These are phyloP conservation scores for Melolontha melolontha DNA, from an alignment of 2,888 invertebrate genomes.

Conservation along the genomic window DNA sequence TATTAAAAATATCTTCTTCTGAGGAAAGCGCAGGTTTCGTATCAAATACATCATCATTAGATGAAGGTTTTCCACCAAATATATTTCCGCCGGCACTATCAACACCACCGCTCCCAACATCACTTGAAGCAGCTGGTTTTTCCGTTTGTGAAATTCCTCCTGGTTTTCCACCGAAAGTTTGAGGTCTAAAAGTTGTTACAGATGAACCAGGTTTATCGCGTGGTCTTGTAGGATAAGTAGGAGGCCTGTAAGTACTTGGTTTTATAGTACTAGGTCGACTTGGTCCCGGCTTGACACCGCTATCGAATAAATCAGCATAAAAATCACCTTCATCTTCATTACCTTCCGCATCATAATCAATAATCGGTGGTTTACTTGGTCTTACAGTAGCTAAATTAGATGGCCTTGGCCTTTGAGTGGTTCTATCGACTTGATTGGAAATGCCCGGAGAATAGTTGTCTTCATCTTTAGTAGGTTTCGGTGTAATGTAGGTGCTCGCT, in stretches of 20 bases:
- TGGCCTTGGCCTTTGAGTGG: slow-evolving; percentile 19
- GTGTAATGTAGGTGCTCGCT: slow-evolving; percentile 65
- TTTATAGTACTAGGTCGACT: slow-evolving; percentile 25
- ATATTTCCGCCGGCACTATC: slow-evolving; percentile 28
- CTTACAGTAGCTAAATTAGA: not conserved
- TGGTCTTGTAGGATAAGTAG: slow-evolving; percentile 22
- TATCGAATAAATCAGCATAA: slow-evolving; percentile 37
- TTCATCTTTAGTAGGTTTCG: slow-evolving; percentile 27
- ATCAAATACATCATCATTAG: not conserved
- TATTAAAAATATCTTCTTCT: slow-evolving; percentile 20
- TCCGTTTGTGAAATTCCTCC: not conserved
- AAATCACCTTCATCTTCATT: slow-evolving; percentile 33
- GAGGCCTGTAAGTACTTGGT: slow-evolving; percentile 35
- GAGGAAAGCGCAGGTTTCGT: not conserved
- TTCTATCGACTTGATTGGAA: slow-evolving; percentile 38
- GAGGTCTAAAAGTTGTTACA: not conserved
- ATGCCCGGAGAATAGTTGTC: slow-evolving; percentile 28
- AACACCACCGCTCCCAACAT: slow-evolving; percentile 43
- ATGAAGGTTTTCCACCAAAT: slow-evolving; percentile 12
- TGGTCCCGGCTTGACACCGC: slow-evolving; percentile 10
- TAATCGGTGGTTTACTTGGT: slow-evolving; percentile 9
- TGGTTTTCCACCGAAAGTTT: not conserved
- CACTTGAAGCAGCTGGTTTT: slow-evolving; percentile 17
- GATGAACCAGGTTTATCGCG: slow-evolving; percentile 14
- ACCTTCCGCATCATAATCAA: not conserved